Percentiles rank a stretch among this genome's conserved stretches.
Conservation (phyloP, 2,797 vertebrate genomes). For the Cossypha polioptera region DNA sequence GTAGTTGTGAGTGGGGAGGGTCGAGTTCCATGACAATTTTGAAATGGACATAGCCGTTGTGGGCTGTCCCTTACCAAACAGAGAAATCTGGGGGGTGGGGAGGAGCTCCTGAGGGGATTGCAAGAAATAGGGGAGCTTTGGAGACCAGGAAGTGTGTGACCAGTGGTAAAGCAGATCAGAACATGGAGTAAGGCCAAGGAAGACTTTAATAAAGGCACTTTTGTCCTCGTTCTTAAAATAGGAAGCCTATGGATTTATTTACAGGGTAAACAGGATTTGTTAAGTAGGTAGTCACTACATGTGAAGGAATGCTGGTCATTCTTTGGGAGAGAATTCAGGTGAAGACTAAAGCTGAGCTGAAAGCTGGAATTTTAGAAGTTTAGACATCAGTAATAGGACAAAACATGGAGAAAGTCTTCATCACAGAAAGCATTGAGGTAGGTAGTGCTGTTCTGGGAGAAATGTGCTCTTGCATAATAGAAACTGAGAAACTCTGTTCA, state of each 20-base stretch:
- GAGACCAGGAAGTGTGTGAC: not conserved
- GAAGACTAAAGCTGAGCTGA: not conserved
- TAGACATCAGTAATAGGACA: not conserved
- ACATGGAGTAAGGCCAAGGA: slow-evolving; percentile 16
- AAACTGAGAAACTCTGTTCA: not conserved
- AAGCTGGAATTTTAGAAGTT: not conserved
- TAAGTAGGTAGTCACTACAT: not conserved
- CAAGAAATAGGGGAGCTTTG: not conserved
- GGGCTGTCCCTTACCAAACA: not conserved
- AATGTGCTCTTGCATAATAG: not conserved
- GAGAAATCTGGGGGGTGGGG: not conserved
- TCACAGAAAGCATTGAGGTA: not conserved
- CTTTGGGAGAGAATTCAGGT: not conserved
- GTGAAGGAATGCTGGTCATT: not conserved
- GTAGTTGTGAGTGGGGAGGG: not conserved
- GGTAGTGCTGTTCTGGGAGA: not conserved
- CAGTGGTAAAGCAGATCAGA: not conserved
- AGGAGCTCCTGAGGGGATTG: not conserved
- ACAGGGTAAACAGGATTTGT: slow-evolving; percentile 10
- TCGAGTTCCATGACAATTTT: not conserved
- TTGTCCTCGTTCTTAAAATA: slow-evolving; percentile 23
- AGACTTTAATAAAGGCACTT: slow-evolving; percentile 37
- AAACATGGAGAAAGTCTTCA: not conserved
- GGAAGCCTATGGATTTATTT: slow-evolving; percentile 34
- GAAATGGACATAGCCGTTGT: fast-evolving